A percentile compares a stretch with the other conserved stretches of the same genome.
These are phyloP conservation scores for Lacerta bilineata DNA, from an alignment of 2,797 vertebrate species.

Conservation along the genomic window DNA sequence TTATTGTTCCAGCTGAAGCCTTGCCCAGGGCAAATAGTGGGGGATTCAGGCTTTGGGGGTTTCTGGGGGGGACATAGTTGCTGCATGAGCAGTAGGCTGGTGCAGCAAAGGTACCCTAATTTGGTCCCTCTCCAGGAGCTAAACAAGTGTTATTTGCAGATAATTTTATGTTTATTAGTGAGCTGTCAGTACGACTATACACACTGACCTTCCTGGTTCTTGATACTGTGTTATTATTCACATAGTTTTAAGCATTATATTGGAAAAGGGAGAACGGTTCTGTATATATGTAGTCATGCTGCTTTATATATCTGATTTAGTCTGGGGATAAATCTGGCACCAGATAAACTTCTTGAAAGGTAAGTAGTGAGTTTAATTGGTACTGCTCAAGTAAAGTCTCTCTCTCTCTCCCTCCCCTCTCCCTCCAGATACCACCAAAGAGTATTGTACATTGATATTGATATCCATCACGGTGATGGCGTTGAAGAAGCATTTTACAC, in stretches of 20 bases:
- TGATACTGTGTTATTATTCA: neutral
- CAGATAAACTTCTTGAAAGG: neutral
- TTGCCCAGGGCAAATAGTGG: too few species aligned
- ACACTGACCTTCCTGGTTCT: neutral
- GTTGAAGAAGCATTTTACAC: slow-evolving; percentile 96
- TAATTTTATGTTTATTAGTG: neutral
- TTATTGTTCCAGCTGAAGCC: too few species aligned
- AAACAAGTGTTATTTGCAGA: neutral
- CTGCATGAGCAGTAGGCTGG: too few species aligned
- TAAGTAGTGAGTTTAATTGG: neutral
- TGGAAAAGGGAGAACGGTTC: neutral
- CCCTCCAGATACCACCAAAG: slow-evolving; percentile 90
- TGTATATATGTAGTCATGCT: neutral
- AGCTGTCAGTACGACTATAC: neutral
- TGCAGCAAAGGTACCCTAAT: too few species aligned
- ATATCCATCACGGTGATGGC: slow-evolving; percentile 94
- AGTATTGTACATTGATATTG: slow-evolving; percentile 94
- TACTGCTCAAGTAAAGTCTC: neutral
- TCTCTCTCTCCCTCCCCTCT: neutral
- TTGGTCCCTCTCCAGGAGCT: too few species aligned
- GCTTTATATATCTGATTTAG: neutral
- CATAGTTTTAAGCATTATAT: neutral
- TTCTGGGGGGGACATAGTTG: too few species aligned
- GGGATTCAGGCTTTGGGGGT: too few species aligned
- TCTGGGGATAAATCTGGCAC: neutral